These are phyloP conservation scores for Thoracochromis brauschi DNA, from an alignment of 2,113 vertebrate genomes.

Conservation along the genomic window DNA sequence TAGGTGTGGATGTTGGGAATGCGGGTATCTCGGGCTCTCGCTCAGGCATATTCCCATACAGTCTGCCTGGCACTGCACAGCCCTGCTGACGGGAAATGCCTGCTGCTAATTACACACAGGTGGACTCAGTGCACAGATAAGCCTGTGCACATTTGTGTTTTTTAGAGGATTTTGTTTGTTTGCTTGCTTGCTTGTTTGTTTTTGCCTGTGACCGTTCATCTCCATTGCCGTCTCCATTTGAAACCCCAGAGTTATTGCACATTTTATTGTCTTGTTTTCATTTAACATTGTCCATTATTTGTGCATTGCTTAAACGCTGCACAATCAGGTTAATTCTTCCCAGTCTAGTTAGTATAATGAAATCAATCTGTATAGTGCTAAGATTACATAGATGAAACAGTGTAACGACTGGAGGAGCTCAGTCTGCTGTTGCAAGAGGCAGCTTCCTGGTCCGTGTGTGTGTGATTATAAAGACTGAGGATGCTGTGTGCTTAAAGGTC, in stretches of 20 bases:
- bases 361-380: background rate
- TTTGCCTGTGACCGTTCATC: conserved; percentile 22
- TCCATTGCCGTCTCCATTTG: background rate
- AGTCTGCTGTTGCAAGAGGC: background rate
- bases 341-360: background rate
- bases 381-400: background rate
- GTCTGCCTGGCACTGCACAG: conserved; percentile 53
- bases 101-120: conserved; percentile 68
- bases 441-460: background rate
- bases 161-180: background rate
- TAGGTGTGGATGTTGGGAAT: background rate
- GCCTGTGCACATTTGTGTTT: conserved; percentile 20
- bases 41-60: conserved; percentile 39
- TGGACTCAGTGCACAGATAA: conserved; percentile 20
- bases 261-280: background rate
- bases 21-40: background rate
- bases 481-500: conserved; percentile 6
- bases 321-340: background rate
- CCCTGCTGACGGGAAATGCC: conserved; percentile 63
- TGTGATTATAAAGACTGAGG: background rate
- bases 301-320: background rate
- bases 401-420: background rate
- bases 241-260: background rate
- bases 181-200: background rate
- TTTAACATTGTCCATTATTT: background rate